Conservation (phyloP, 2,797 vertebrate genomes). For the Lutjanus campechanus region DNA sequence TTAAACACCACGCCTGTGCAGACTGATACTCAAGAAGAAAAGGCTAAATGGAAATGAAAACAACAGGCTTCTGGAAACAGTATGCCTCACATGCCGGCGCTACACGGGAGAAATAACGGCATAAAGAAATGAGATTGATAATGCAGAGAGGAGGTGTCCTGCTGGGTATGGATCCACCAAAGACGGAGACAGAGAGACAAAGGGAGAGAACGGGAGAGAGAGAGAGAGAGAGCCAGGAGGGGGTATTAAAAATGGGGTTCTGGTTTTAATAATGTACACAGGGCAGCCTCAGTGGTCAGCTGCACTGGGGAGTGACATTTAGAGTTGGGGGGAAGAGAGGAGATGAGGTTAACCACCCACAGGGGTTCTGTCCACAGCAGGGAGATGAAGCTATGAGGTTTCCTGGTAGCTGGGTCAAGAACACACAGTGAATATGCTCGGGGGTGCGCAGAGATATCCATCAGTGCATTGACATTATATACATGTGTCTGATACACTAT, state of each 20-base stretch:
- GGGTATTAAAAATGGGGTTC: constrained; percentile 56
- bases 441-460: constrained; percentile 21
- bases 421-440: constrained; percentile 3
- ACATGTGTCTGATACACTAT: constrained; percentile 5
- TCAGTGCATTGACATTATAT: constrained; percentile 24
- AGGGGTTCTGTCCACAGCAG: constrained; percentile 58
- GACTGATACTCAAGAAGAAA: constrained; percentile 55
- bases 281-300: constrained; percentile 60
- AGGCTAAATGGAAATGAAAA: constrained; percentile 61
- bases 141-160: constrained; percentile 41
- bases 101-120: constrained; percentile 37
- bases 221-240: constrained; percentile 11
- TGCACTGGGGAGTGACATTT: constrained; percentile 69
- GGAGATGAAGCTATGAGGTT: constrained; percentile 25
- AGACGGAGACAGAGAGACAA: background rate
- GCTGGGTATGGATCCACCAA: constrained; percentile 54
- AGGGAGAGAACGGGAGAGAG: background rate
- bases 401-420: constrained; percentile 38
- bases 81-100: constrained; percentile 12
- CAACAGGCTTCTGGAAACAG: constrained; percentile 48
- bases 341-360: constrained; percentile 70
- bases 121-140: constrained; percentile 55
- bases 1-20: constrained; percentile 47
- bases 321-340: constrained; percentile 43
- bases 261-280: constrained; percentile 75